Conservation (phyloP, 2,113 vertebrate species). For the Okapia johnstoni region DNA sequence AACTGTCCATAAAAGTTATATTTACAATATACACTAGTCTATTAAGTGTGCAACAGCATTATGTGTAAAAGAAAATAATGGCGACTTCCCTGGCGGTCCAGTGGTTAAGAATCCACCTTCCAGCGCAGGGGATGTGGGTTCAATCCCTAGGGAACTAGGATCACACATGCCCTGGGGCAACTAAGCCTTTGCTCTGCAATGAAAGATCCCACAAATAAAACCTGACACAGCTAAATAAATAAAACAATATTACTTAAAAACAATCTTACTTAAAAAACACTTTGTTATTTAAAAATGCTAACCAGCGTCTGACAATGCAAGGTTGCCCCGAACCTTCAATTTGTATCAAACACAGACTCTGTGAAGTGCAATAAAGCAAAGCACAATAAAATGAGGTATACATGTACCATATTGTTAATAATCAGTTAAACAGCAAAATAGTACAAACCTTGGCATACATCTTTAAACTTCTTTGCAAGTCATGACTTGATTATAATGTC, state of each 20-base stretch:
- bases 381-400: neutral
- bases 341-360: neutral
- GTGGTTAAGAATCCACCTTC: neutral
- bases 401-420: neutral
- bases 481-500: neutral
- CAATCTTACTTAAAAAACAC: neutral
- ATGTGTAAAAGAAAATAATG: neutral
- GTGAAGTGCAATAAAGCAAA: neutral
- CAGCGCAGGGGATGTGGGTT: neutral
- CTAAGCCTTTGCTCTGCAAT: neutral
- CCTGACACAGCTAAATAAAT: neutral
- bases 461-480: neutral
- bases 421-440: neutral
- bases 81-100: neutral
- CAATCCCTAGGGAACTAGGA: neutral
- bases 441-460: neutral
- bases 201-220: neutral
- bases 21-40: neutral
- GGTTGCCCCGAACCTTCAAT: neutral
- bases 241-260: neutral
- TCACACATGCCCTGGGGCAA: neutral
- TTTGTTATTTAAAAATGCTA: neutral
- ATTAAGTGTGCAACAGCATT: neutral
- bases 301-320: neutral
- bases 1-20: neutral